Evolutionary conservation across 2,113 vertebrate species (phyloP), one percentile per base, ranked within the genome.

Genomic region (Meles meles): DNA sequence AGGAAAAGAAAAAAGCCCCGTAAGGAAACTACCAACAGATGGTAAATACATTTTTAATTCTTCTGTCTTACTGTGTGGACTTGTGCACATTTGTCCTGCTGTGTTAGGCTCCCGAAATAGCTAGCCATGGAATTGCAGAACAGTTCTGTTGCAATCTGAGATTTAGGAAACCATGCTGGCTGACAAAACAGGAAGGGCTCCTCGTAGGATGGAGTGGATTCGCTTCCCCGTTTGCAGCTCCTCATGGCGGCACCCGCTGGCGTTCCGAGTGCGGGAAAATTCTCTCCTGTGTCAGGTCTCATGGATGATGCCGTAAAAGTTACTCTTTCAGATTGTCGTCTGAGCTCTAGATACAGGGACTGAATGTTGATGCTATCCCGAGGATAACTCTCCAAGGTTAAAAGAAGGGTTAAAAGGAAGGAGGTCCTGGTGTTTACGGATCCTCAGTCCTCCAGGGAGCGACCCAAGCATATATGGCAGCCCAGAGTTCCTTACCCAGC

Each of bases 11-110:
- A 96, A 97, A 95, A 97, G 93, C 77, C 92, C 97, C 91, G n/a
- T 93, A 98, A 98, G 97, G 98, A 98, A 98, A 98, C 98, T 98
- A 98, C 97, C 97, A 98, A 79, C 98, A 98, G 98, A 98, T 98
- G 98, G 98, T 93, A 98, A 98, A 98, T 98, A 98, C 98, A 98
- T 98, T 98, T 98, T 98, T 98, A 98, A 98, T 98, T 98, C 98
- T 97, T 96, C 98, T 98, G 95, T 98, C 97, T 94, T 98, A 98
- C 97, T 96, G 98, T 98, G 97, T 97, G 97, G 98, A 98, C 97
- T 98, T 98, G 97, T 90, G 96, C 97, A 97, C 97, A 98, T 96
- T 98, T 97, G 97, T 98, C 98, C 97, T 98, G 97, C 98, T 98
- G 97, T 98, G 98, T 97, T 88, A 96, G 97, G 95, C 55, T 96